Conservation (phyloP, 2,113 vertebrate genomes). For the Calidris pugnax region DNA sequence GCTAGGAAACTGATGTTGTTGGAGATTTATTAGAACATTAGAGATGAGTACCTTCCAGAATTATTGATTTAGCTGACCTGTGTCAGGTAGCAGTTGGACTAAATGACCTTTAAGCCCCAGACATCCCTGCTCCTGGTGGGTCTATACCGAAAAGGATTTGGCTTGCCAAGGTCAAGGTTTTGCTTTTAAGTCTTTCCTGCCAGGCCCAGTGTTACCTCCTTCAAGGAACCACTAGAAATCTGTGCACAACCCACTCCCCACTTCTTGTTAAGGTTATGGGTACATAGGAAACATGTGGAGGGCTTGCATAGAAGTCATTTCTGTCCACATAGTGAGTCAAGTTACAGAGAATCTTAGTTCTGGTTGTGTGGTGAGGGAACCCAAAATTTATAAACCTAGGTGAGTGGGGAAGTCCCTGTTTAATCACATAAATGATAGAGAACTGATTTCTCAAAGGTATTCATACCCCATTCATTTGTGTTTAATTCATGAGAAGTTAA, state of each 20-base stretch:
- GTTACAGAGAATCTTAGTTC: background rate
- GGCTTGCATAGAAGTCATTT: background rate
- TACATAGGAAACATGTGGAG: background rate
- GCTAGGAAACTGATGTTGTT: background rate
- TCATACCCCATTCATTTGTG: constrained; percentile 25
- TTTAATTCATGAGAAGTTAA: constrained; percentile 48
- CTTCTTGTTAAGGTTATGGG: background rate
- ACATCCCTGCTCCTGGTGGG: background rate
- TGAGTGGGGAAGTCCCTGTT: background rate
- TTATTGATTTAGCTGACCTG: background rate
- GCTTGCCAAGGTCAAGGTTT: background rate
- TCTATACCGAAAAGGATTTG: background rate
- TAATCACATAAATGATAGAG: constrained; percentile 4
- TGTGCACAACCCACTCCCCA: background rate
- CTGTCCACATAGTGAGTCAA: background rate
- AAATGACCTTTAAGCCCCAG: background rate
- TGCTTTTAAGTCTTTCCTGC: background rate
- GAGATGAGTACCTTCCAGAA: background rate
- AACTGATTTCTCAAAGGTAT: constrained; percentile 17
- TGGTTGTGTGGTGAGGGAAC: background rate
- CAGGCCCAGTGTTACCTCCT: background rate
- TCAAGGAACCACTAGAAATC: background rate
- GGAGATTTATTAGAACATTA: background rate
- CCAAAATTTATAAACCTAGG: background rate
- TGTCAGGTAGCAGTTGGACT: background rate